Conservation (phyloP, 2,113 vertebrate species). For the Stictonetta naevosa region DNA sequence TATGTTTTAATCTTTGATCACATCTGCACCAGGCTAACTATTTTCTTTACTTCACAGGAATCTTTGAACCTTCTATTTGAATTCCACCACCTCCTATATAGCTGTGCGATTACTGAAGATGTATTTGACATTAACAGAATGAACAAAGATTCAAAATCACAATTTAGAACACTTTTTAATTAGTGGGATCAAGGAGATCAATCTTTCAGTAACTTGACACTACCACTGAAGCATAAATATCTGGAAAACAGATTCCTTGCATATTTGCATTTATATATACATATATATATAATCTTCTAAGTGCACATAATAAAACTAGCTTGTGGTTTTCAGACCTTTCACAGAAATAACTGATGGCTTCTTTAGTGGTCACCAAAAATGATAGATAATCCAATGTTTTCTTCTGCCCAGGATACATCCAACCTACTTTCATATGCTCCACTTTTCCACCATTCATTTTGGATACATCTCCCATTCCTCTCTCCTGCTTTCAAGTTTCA, state of each 20-base stretch:
- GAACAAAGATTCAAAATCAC: background rate
- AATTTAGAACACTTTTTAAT: background rate
- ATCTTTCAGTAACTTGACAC: background rate
- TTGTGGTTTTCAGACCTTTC: background rate
- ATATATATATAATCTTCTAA: background rate
- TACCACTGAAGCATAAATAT: background rate
- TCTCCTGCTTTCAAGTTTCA: background rate
- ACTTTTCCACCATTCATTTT: background rate
- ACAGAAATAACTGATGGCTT: background rate
- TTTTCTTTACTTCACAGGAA: background rate
- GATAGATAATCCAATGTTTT: background rate
- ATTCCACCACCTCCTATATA: background rate
- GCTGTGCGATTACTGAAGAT: background rate
- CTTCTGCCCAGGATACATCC: background rate
- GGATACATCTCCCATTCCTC: background rate
- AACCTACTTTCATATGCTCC: background rate
- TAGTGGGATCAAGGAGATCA: background rate
- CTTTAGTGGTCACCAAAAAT: background rate
- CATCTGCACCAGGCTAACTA: background rate
- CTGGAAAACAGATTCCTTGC: background rate
- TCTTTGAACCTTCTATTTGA: background rate
- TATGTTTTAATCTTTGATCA: background rate
- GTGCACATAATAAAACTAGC: background rate
- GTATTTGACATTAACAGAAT: background rate
- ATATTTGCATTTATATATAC: background rate